Evolutionary conservation across 2,888 invertebrate species (phyloP), one percentile per base, ranked within the genome.

Genomic region (Hirtodrosophila cameraria): DNA sequence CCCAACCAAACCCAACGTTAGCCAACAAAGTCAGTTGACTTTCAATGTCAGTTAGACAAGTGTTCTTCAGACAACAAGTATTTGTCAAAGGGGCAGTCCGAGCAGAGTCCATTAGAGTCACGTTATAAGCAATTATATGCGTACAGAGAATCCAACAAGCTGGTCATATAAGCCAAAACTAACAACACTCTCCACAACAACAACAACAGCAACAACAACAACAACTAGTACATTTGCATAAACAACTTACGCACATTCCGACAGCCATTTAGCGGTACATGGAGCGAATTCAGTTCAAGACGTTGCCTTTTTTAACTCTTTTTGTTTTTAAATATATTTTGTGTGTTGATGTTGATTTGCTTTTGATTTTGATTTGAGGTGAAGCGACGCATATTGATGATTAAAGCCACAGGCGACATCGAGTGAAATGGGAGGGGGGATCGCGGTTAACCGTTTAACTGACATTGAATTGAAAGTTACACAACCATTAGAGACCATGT

Each of bases 391-490:
- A 79, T 82, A 72, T 46, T 82, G 77, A 80, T 62, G 59, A 55
- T 30, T 25, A 33, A 11, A 46, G 48, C 35, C 23, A 62, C 9
- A 28, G 25, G 36, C 20, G 41, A 36, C 7, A 25, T 18, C 7
- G 38, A 25, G 46, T 28, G 8, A 23, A 25, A 13, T 4, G 5
- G 53, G 28, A 16, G 2, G 13, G 12, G 20, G 12, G 28, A n/a
- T n/a, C n/a, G 33, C 13, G 27, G 41, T 38, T 36, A 38, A 31
- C 38, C 57, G 53, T 72, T 71, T 45, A 63, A 65, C 84, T 83
- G 83, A 83, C 83, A 83, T 84, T 83, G 84, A 83, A 84, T 85
- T 84, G 78, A 71, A 64, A 77, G 84, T 83, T 84, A 82, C 78
- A 82, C 84, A 84, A 79, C 67, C 42, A 43, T 65, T 55, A 57